A percentile compares a stretch with the other conserved stretches of the same genome.
Evolutionary conservation across 1,140 invertebrate species (phyloP).

Genomic region (Aleiodes sp.): DNA sequence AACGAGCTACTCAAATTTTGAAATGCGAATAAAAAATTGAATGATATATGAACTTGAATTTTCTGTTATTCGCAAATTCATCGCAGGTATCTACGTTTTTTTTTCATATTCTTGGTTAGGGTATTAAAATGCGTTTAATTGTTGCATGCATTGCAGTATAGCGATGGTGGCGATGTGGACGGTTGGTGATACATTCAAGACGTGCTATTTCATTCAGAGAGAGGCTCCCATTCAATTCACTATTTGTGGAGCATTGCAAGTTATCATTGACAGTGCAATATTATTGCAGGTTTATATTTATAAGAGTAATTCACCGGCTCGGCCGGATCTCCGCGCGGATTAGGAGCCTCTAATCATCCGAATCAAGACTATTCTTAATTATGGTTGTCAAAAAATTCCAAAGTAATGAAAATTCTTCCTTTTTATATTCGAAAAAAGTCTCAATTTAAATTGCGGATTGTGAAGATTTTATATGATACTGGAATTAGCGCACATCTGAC

Average conservation of each 20-base stretch:
- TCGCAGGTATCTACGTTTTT: too few relatives aligned
- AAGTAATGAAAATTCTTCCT: slow-evolving; percentile 14
- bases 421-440: too few relatives aligned
- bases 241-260: slow-evolving; percentile 94
- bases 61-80: too few relatives aligned
- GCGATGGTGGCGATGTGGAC: slow-evolving; percentile 98
- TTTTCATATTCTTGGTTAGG: too few relatives aligned
- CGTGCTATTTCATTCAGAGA: slow-evolving; percentile 91
- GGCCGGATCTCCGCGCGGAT: slow-evolving; percentile 23
- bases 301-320: slow-evolving; percentile 41
- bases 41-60: too few relatives aligned
- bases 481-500: too few relatives aligned
- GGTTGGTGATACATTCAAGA: slow-evolving; percentile 95
- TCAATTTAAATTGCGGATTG: slow-evolving; percentile 13
- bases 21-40: too few relatives aligned
- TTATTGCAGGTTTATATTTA: slow-evolving; percentile 78
- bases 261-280: slow-evolving; percentile 85
- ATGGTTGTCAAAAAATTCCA: neutral
- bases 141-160: slow-evolving; percentile 70
- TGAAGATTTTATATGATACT: slow-evolving; percentile 7
- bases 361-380: neutral
- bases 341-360: neutral
- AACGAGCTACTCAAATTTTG: too few relatives aligned
- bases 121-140: too few relatives aligned
- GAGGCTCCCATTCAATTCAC: slow-evolving; percentile 94